phyloP scores from a whole-genome alignment of 2,113 vertebrate species.

The Periophthalmus modestus region DNA sequence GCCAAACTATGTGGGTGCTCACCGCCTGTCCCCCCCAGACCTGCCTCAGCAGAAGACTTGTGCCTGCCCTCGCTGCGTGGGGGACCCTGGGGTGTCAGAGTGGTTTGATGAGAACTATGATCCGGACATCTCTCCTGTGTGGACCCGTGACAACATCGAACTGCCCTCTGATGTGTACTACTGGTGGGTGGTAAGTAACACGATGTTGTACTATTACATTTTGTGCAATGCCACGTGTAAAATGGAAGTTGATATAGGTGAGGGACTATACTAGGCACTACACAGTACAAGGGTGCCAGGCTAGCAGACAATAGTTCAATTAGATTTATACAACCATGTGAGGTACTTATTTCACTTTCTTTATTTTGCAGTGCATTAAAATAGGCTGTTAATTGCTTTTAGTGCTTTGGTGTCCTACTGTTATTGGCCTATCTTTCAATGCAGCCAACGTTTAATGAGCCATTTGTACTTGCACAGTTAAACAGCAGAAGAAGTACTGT shows the following conservation, averaged over 20 bases:
- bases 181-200: slow-evolving; percentile 97
- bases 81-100: slow-evolving; percentile 77
- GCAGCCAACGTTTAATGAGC: not conserved
- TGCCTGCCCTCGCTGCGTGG: slow-evolving; percentile 83
- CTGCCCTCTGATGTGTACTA: slow-evolving; percentile 90
- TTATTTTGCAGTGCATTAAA: not conserved
- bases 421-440: slow-evolving; percentile 1
- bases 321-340: not conserved
- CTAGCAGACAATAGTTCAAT: too few relatives aligned
- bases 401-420: slow-evolving; percentile 7
- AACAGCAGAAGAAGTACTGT: not conserved
- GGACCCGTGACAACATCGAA: slow-evolving; percentile 92
- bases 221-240: not conserved
- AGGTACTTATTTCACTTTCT: not conserved
- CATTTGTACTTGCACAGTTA: slow-evolving; percentile 3
- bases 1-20: slow-evolving; percentile 84
- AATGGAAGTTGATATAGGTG: not conserved
- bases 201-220: not conserved
- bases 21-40: slow-evolving; percentile 69
- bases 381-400: slow-evolving; percentile 9
- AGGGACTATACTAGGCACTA: not conserved
- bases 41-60: slow-evolving; percentile 79
- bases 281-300: not conserved
- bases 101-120: slow-evolving; percentile 95
- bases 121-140: slow-evolving; percentile 86